Base-by-base conservation (phyloP, 2,113 vertebrate species). In the Colossoma macropomum region DNA sequence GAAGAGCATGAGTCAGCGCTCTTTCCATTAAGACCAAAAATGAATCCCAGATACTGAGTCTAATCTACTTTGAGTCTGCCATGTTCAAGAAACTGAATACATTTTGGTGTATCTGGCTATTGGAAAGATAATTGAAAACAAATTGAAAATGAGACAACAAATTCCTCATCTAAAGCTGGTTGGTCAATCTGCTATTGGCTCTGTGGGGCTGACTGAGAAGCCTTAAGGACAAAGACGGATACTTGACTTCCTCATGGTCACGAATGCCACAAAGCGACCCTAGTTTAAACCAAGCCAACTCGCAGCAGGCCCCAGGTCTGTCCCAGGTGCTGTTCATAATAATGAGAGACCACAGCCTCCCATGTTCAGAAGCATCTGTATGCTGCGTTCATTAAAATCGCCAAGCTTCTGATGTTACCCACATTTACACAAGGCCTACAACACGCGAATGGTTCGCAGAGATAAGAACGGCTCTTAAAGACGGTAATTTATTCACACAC, bases 391-490 rank as follows among this genome's bases (percentile, higher is more conserved):
- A n/a, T 65, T 81, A 74, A 34, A 62, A 65, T 10, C 25, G 41
- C 21, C n/a, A 66, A 68, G 72, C 48, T 41, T 71, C 34, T 28
- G 38, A 45, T 45, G 66, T 41, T 76, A 56, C 50, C 16, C 62
- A 75, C 23, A 75, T 82, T 54, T 75, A 41, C 72, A 75, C 62
- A 52, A 68, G 45, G 30, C 45, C 10, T 13, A 32, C 38, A 34
- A 32, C 27, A 81, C 11, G 38, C 11, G 1, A 69, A 16, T 82
- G 80, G 62, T 45, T 41, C 12, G 34, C 15, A 0, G 1, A 76
- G 73, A 82, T 76, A 76, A 82, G 32, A n/a, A 34, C 13, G n/a
- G n/a, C 21, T 59, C 48, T 75, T 75, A 75, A 75, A 82, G 48
- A 68, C 80, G 27, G 21, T 38, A 75, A 59, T 75, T 75, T 82